Evolutionary conservation across 2,113 vertebrate species (phyloP).

Genomic region (Psilopogon haemacephalus): DNA sequence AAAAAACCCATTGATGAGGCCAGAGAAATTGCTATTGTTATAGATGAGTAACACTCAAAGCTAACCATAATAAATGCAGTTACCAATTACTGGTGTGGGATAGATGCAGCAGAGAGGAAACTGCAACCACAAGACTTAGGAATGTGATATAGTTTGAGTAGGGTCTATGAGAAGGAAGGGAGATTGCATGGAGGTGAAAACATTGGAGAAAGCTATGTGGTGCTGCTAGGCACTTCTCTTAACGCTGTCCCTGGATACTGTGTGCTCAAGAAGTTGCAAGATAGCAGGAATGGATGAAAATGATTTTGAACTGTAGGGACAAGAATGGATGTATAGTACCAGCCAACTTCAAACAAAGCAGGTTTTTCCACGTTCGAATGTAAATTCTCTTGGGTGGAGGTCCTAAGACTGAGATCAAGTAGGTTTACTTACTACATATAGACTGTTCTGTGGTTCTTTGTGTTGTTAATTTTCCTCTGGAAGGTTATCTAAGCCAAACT

Average conservation of each 20-base stretch:
- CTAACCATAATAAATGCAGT: background rate
- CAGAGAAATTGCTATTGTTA: background rate
- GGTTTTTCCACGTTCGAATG: constrained; percentile 14
- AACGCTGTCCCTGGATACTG: background rate
- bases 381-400: background rate
- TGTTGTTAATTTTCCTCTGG: background rate
- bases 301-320: background rate
- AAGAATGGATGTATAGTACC: background rate
- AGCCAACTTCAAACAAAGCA: background rate
- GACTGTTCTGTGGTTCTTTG: background rate
- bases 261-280: background rate
- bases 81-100: background rate
- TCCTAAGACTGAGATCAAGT: no score
- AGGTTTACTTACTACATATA: background rate
- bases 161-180: background rate
- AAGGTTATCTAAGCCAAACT: background rate
- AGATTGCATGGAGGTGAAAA: background rate
- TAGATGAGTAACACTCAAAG: background rate
- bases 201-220: background rate
- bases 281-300: background rate
- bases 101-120: background rate
- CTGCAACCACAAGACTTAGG: background rate
- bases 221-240: background rate
- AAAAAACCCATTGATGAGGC: background rate
- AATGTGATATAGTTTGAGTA: background rate